Evolutionary conservation across 1,140 invertebrate genomes (phyloP).

Genomic region (Diuraphis noxia): DNA sequence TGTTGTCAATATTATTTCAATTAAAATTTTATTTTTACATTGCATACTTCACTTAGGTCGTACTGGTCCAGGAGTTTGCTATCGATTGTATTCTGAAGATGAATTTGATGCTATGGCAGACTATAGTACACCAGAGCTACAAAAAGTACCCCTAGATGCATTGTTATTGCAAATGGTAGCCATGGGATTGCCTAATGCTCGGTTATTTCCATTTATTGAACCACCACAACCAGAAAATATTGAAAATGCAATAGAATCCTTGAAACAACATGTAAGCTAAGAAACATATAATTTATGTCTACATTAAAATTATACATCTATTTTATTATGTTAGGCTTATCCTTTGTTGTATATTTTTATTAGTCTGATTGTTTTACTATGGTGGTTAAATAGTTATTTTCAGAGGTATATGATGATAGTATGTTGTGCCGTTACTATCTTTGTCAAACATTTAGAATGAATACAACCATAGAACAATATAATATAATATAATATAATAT

Average conservation of each 20-base stretch:
- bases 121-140: conserved; percentile 87
- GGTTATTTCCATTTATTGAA: conserved; percentile 95
- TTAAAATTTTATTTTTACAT: conserved; percentile 24
- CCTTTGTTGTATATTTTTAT: background rate
- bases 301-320: background rate
- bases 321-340: background rate
- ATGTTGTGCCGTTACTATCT: background rate
- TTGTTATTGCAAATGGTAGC: conserved; percentile 92
- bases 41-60: conserved; percentile 60
- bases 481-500: too few species aligned
- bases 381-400: background rate
- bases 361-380: background rate
- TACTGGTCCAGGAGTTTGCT: conserved; percentile 69
- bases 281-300: background rate
- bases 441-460: background rate
- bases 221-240: conserved; percentile 79
- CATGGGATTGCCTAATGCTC: conserved; percentile 87
- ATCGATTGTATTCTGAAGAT: conserved; percentile 85
- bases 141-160: conserved; percentile 89
- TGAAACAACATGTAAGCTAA: conserved; percentile 81
- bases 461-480: too few species aligned
- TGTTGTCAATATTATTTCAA: background rate
- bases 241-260: conserved; percentile 81
- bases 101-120: conserved; percentile 78
- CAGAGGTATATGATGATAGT: too few species aligned